Percentiles rank a stretch among this genome's conserved stretches.
Evolutionary conservation across 1,140 invertebrate genomes (phyloP).

Genomic region (Diorhabda sublineata): DNA sequence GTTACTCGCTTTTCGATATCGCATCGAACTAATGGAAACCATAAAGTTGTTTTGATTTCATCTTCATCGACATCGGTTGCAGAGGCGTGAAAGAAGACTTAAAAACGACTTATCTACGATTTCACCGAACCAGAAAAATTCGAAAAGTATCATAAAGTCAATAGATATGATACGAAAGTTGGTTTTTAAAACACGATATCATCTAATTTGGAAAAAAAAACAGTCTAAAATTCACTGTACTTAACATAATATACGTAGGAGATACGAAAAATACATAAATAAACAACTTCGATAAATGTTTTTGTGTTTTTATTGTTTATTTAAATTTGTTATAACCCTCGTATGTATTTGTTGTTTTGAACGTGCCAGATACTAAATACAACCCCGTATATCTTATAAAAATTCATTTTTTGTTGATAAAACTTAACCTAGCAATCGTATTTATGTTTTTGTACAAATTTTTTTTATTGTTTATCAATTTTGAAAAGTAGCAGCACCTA

Average conservation of each 20-base stretch:
- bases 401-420: too few species aligned
- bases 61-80: constrained; percentile 25
- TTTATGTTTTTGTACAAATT: too few species aligned
- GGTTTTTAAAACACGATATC: background rate
- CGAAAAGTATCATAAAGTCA: background rate
- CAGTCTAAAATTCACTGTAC: background rate
- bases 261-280: background rate
- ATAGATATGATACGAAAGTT: background rate
- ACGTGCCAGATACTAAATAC: too few species aligned
- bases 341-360: too few species aligned
- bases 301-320: background rate
- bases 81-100: constrained; percentile 26
- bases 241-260: background rate
- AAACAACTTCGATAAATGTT: background rate
- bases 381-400: too few species aligned
- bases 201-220: background rate
- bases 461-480: too few species aligned
- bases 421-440: too few species aligned
- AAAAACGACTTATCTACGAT: constrained; percentile 10
- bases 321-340: too few species aligned
- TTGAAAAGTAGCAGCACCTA: too few species aligned
- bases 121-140: constrained; percentile 5
- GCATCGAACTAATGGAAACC: constrained; percentile 32
- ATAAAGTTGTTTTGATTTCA: constrained; percentile 37
- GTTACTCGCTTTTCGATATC: constrained; percentile 8